These are phyloP conservation scores for Saguinus midas DNA, from an alignment of 2,113 vertebrate species.

Conservation along the genomic window DNA sequence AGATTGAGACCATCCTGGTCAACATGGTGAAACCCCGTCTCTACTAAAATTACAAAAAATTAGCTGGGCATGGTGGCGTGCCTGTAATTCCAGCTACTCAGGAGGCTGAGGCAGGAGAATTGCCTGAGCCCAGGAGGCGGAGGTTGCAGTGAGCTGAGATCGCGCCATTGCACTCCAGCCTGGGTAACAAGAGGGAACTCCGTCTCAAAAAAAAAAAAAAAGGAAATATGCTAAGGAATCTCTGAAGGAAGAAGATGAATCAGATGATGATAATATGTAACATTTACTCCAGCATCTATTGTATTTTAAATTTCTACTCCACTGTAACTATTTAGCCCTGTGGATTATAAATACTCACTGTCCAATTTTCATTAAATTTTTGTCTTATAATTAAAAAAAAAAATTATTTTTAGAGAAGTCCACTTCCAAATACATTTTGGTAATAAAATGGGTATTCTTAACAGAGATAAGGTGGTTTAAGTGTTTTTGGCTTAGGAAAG, in stretches of 20 bases:
- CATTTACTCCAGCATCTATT: conserved; percentile 71
- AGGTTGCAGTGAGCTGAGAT: too few relatives aligned
- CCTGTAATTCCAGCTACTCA: too few relatives aligned
- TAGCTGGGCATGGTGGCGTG: too few relatives aligned
- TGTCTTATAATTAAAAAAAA: conserved; percentile 51
- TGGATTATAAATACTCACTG: conserved; percentile 50
- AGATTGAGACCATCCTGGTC: too few relatives aligned
- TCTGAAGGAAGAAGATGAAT: conserved; percentile 98
- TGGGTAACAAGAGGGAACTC: too few relatives aligned
- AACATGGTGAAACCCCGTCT: too few relatives aligned
- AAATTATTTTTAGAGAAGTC: not conserved
- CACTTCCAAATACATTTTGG: not conserved
- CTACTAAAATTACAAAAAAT: too few relatives aligned
- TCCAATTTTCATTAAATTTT: conserved; percentile 85
- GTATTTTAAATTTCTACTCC: conserved; percentile 71
- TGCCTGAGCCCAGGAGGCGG: too few relatives aligned
- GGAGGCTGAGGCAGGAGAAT: too few relatives aligned
- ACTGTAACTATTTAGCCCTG: conserved; percentile 52
- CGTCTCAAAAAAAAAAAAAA: too few relatives aligned
- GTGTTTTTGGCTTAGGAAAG: not conserved
- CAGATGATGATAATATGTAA: conserved; percentile 99
- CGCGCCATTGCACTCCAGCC: not conserved
- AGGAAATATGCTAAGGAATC: conserved; percentile 87
- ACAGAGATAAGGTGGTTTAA: not conserved
- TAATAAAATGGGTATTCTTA: not conserved